Evolutionary conservation across 2,888 invertebrate species (phyloP).

Genomic region (Phorcus lineatus): DNA sequence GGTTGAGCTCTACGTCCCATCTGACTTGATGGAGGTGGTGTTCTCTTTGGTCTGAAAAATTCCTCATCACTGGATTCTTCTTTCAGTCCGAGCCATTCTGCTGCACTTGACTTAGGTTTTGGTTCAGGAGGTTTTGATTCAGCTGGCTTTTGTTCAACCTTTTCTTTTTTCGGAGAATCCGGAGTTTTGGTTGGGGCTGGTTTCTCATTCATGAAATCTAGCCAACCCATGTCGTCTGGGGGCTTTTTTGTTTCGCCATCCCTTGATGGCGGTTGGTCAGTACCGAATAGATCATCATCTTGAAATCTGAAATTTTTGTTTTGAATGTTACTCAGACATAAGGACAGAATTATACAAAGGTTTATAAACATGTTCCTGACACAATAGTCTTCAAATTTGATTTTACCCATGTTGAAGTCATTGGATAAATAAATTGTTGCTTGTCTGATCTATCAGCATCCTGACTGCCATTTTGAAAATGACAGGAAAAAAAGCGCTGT

Average conservation of each 20-base stretch:
- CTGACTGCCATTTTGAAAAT: too few relatives aligned
- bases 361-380: too few relatives aligned
- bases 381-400: too few relatives aligned
- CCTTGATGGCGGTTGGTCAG: conserved; percentile 54
- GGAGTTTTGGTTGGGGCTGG: conserved; percentile 27
- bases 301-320: conserved; percentile 58
- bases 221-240: conserved; percentile 67
- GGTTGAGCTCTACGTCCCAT: conserved; percentile 27
- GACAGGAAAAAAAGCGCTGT: too few relatives aligned
- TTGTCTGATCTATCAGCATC: too few relatives aligned
- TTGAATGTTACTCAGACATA: too few relatives aligned
- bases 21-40: conserved; percentile 78
- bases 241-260: conserved; percentile 43
- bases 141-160: conserved; percentile 1
- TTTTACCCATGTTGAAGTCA: too few relatives aligned
- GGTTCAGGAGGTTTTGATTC: conserved; percentile 21
- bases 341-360: too few relatives aligned
- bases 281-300: conserved; percentile 77
- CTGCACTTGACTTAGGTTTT: conserved; percentile 49
- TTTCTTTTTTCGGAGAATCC: not conserved
- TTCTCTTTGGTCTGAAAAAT: conserved; percentile 82
- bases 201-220: conserved; percentile 49
- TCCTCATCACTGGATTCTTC: conserved; percentile 76
- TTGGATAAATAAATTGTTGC: too few relatives aligned
- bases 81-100: conserved; percentile 56